phyloP scores from a whole-genome alignment of 2,888 invertebrate species.

The Diloba caeruleocephala region DNA sequence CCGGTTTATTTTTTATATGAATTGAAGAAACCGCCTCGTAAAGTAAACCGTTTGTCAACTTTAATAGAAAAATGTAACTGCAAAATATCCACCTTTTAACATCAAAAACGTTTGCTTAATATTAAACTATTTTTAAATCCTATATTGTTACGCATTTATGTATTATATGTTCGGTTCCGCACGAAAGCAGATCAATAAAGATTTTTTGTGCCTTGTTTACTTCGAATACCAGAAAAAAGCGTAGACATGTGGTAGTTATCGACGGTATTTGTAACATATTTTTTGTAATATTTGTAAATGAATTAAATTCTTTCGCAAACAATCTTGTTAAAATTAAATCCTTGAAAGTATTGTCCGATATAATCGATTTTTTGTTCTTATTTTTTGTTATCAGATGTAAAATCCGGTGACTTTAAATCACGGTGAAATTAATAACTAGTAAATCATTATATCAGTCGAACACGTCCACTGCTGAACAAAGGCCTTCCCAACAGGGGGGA shows the following conservation, averaged over 20 bases:
- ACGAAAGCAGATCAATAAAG: slow-evolving; percentile 12
- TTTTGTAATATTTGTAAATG: slow-evolving; percentile 27
- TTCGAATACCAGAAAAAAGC: slow-evolving; percentile 7
- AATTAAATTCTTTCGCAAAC: slow-evolving; percentile 12
- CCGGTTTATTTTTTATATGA: too few species aligned
- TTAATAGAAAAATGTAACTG: too few species aligned
- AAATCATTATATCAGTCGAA: too few species aligned
- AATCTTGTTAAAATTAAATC: slow-evolving; percentile 8
- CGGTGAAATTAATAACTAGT: too few species aligned
- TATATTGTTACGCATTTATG: slow-evolving; percentile 15
- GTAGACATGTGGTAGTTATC: slow-evolving; percentile 1
- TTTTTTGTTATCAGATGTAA: background rate
- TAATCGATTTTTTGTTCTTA: background rate
- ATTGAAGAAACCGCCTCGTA: too few species aligned
- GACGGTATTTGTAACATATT: slow-evolving; percentile 6
- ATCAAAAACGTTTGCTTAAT: background rate
- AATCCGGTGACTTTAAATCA: background rate
- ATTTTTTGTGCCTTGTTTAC: slow-evolving; percentile 18
- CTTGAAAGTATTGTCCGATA: slow-evolving; percentile 30
- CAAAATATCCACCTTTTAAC: background rate
- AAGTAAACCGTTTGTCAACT: too few species aligned
- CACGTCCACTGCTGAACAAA: too few species aligned
- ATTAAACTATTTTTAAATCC: slow-evolving; percentile 10
- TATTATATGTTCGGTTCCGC: slow-evolving; percentile 18
- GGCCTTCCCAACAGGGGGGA: too few species aligned